Evolutionary conservation across 2,888 invertebrate species (phyloP).

Genomic region (Caenorhabditis virilis): DNA sequence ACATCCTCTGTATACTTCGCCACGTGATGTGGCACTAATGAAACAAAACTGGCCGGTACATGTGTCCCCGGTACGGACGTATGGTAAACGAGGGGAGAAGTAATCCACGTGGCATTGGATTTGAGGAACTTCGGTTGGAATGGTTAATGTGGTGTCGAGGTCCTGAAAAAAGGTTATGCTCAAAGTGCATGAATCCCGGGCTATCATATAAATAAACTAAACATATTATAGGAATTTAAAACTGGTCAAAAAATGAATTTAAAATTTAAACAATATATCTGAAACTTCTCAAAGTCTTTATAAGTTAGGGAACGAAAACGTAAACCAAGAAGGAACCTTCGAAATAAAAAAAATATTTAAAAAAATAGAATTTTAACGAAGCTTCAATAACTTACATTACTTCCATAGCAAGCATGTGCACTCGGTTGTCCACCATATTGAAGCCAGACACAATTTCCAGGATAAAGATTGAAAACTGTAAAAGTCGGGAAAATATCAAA

Average conservation of each 20-base stretch:
- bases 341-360: not conserved
- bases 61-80: slow-evolving; percentile 26
- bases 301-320: no score
- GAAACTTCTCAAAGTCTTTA: no score
- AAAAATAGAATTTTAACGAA: not conserved
- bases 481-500: slow-evolving; percentile 44
- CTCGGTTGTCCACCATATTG: slow-evolving; percentile 33
- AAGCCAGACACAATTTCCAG: slow-evolving; percentile 39
- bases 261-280: no score
- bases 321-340: no score
- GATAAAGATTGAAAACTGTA: slow-evolving; percentile 38
- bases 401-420: slow-evolving; percentile 32
- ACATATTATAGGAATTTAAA: no score
- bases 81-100: slow-evolving; percentile 42
- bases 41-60: slow-evolving; percentile 48
- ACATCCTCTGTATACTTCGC: slow-evolving; percentile 49
- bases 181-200: no score
- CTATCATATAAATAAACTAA: no score
- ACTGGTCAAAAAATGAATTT: no score
- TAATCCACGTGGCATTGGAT: slow-evolving; percentile 47
- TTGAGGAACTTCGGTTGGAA: slow-evolving; percentile 14
- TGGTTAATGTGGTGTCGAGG: slow-evolving; percentile 10
- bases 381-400: slow-evolving; percentile 12
- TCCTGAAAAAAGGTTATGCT: slow-evolving; percentile 22
- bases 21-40: slow-evolving; percentile 44